Conservation (phyloP, 2,797 vertebrate species). For the Microchirus variegatus region DNA sequence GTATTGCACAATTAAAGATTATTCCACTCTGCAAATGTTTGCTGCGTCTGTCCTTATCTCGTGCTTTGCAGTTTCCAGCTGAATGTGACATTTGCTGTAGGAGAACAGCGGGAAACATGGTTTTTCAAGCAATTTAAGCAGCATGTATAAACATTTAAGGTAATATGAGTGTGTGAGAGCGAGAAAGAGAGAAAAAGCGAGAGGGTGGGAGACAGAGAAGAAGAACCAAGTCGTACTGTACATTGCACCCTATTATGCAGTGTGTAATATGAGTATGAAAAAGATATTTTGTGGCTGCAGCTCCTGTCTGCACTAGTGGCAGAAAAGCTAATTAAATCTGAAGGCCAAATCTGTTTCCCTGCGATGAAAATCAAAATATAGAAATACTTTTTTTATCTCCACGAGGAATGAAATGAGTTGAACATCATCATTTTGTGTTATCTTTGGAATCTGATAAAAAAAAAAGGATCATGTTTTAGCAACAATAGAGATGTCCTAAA, state of each 20-base stretch:
- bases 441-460: slow-evolving; percentile 1
- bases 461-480: slow-evolving; percentile 11
- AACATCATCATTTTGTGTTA: slow-evolving; percentile 9
- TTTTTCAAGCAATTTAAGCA: slow-evolving; percentile 2
- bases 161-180: neutral
- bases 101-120: slow-evolving; percentile 15
- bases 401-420: neutral
- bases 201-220: neutral
- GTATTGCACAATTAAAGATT: neutral
- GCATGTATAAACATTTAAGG: slow-evolving; percentile 33
- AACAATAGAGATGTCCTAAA: neutral
- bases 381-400: slow-evolving; percentile 5
- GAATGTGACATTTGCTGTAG: slow-evolving; percentile 23
- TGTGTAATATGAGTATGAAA: slow-evolving; percentile 5
- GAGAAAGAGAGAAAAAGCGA: no score
- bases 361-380: slow-evolving; percentile 15
- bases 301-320: neutral
- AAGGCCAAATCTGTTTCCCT: slow-evolving; percentile 19
- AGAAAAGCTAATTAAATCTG: slow-evolving; percentile 18
- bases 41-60: neutral
- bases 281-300: neutral
- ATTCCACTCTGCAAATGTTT: slow-evolving; percentile 10
- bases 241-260: slow-evolving; percentile 15
- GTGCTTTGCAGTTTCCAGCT: neutral
- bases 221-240: slow-evolving; percentile 33